A percentile compares a stretch with the other conserved stretches of the same genome.
phyloP scores from a whole-genome alignment of 2,888 invertebrate species.

The Noctua fimbriata region DNA sequence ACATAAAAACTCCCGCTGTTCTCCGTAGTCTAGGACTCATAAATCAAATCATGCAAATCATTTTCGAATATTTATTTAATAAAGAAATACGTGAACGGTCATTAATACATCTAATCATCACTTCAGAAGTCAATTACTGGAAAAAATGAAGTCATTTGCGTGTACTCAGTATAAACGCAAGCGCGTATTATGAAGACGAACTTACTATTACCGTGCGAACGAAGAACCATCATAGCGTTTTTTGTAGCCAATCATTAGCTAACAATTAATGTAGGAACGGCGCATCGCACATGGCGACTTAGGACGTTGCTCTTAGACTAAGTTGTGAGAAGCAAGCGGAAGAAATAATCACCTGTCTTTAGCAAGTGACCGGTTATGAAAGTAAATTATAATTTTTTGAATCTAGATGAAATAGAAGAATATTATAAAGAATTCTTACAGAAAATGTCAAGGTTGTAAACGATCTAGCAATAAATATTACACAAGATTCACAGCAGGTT shows the following conservation, averaged over 20 bases:
- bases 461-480: conserved; percentile 10
- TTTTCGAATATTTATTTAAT: conserved; percentile 50
- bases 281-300: conserved; percentile 73
- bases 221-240: conserved; percentile 69
- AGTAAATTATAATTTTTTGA: not conserved
- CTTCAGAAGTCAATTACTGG: conserved; percentile 60
- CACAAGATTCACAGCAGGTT: conserved; percentile 1
- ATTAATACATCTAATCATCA: conserved; percentile 53
- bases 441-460: conserved; percentile 54
- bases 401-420: conserved; percentile 12
- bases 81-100: conserved; percentile 31
- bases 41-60: conserved; percentile 50
- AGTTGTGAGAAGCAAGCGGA: conserved; percentile 66
- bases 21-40: conserved; percentile 11
- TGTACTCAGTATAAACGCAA: conserved; percentile 35
- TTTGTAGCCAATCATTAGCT: conserved; percentile 81
- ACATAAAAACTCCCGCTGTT: conserved; percentile 24
- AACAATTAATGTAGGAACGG: conserved; percentile 80
- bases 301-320: conserved; percentile 71
- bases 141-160: conserved; percentile 65
- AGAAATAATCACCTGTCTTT: conserved; percentile 25
- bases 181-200: conserved; percentile 50
- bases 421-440: not conserved
- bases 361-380: not conserved
- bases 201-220: conserved; percentile 79